Evolutionary conservation across 2,888 invertebrate genomes (phyloP), one percentile per base, ranked within the genome.

Genomic region (Syrphus vitripennis): DNA sequence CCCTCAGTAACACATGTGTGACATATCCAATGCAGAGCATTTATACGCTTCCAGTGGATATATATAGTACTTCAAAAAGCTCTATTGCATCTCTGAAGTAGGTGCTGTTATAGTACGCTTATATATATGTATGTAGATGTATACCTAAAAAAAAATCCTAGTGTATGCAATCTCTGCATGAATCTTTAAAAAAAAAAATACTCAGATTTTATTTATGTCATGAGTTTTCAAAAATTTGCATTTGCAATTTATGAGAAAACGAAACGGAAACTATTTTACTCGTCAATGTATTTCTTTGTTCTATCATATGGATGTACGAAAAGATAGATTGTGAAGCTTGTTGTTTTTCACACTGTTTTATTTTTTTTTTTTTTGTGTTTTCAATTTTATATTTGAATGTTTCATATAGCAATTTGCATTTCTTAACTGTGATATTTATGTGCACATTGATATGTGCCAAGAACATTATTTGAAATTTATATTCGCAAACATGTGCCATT

Each of bases 151-250:
- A 29, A 19, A 55, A 53, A 59, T 9, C 10, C 70, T 48, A 55
- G 19, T 55, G 34, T n/a, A 81, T 37, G 63, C 26, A 34, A 53
- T 57, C 19, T 55, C 31, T 55, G 5, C 53, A 37, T 42, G 65
- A 40, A 55, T 75, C 40, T 75, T 31, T 31, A 19, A 19, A 12
- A 14, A 34, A 48, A 21, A 31, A 57, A 19, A 57, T 70, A 79
- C 61, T 74, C 70, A 53, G 75, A 67, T 70, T 76, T 82, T 81
- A 76, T 80, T 76, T 84, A 81, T 84, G 83, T 81, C 83, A 84
- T 80, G 83, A 81, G 71, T 84, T 81, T 76, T 81, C 65, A 71
- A 84, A 84, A 67, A 84, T 84, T 81, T 81, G 76, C 81, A 84
- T 84, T 84, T 59, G 80, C 70, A 80, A 80, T 81, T 80, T 84